Base-by-base conservation (phyloP, 1,140 invertebrate species). In the Heliothis subflexa region DNA sequence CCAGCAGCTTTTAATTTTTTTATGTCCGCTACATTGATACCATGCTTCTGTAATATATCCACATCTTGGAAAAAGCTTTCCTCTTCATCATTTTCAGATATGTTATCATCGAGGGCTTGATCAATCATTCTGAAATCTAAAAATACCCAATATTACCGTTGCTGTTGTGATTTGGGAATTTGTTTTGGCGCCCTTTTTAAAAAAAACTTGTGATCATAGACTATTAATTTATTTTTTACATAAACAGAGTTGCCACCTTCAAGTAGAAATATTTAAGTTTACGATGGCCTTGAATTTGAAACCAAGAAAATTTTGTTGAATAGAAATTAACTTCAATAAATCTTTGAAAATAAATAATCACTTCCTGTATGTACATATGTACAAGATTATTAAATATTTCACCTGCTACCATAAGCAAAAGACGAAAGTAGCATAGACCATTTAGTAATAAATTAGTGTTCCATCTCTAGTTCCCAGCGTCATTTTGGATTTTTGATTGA, bases 1-100 rank as follows among this genome's bases (percentile, higher is more conserved):
- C 97, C 97, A 57, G 95, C 95, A 49, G 95, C 93, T 93, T 98
- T 97, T 75, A 98, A 89, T 91, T 97, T 97, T 92, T 97, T 97
- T 68, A 98, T 96, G 89, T 98, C 97, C 5, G 94, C 93, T 16
- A 94, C 89, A 80, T 94, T 92, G 71, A 96, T 95, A 9, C 95
- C 95, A 83, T 96, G 93, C 77, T 95, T 95, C 82, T 95, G 89
- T 81, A 96, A 89, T 70, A 95, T 86, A 82, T 95, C 95, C n/a
- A 96, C 94, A 86, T 96, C 95, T 91, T 95, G 94, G 85, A 95
- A 95, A 81, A 92, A 94, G 79, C 81, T 92, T 78, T 95, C 94
- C 78, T 95, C 95, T 73, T 95, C 95, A 33, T 95, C 95, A 54
- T 88, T 91, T 85, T 94, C 93, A 5, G 92, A 94, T 72, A 89